A percentile compares a stretch with the other conserved stretches of the same genome.
Evolutionary conservation across 2,797 vertebrate species (phyloP).

Genomic region (Bryconaethiops microstoma): DNA sequence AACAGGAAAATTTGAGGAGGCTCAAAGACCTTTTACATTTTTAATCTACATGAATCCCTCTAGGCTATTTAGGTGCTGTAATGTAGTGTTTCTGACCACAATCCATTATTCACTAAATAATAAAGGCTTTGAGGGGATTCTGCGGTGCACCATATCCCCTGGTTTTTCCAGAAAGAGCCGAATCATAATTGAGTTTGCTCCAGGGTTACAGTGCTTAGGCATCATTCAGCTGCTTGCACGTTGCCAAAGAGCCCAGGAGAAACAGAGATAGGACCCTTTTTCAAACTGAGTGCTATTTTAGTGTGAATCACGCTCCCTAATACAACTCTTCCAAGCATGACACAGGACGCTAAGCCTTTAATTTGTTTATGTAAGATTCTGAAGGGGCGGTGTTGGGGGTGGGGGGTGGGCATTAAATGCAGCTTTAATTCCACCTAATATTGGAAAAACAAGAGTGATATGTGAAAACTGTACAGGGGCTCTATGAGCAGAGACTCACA

Average conservation of each 20-base stretch:
- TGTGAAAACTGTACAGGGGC: constrained; percentile 14
- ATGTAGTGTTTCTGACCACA: constrained; percentile 48
- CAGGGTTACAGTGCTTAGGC: constrained; percentile 35
- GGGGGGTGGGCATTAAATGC: constrained; percentile 26
- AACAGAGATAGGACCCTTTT: constrained; percentile 8
- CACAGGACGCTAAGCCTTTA: constrained; percentile 9
- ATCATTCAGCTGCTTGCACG: constrained; percentile 38
- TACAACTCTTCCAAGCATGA: constrained; percentile 9
- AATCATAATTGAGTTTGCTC: constrained; percentile 42
- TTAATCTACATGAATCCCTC: not conserved
- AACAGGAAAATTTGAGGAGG: not conserved
- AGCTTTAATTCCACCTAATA: constrained; percentile 33
- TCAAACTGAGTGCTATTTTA: constrained; percentile 25
- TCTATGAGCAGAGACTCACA: constrained; percentile 5
- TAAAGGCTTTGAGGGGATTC: constrained; percentile 57
- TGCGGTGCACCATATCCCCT: constrained; percentile 4
- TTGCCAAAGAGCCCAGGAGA: constrained; percentile 20
- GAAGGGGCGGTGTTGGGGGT: not conserved
- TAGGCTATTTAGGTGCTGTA: not conserved
- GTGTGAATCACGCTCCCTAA: constrained; percentile 21
- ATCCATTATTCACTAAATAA: constrained; percentile 71
- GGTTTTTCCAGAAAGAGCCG: constrained; percentile 9
- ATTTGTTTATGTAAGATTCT: constrained; percentile 47
- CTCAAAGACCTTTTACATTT: not conserved
- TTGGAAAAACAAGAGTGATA: constrained; percentile 23